phyloP scores from a whole-genome alignment of 2,888 invertebrate genomes.

The Willowsia nigromaculata region DNA sequence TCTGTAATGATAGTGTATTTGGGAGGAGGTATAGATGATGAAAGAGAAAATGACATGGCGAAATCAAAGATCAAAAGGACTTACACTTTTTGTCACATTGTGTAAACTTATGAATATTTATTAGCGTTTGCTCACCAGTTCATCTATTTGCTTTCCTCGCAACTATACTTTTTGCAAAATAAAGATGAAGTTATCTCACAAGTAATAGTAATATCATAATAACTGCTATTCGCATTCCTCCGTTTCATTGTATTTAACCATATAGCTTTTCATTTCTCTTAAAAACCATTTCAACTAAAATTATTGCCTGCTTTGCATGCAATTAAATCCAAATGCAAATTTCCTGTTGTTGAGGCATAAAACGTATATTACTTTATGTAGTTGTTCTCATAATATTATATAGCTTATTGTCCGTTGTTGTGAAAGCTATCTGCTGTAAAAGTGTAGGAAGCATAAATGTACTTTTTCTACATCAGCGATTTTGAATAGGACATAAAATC shows the following conservation, averaged over 20 bases:
- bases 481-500: neutral
- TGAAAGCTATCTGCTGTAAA: constrained; percentile 2
- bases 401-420: neutral
- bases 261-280: neutral
- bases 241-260: neutral
- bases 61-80: constrained; percentile 73
- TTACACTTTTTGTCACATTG: constrained; percentile 54
- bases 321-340: neutral
- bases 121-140: constrained; percentile 23
- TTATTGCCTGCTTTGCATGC: neutral
- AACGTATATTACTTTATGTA: neutral
- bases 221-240: neutral
- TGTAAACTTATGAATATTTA: constrained; percentile 73
- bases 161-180: neutral
- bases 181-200: neutral
- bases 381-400: neutral
- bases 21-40: constrained; percentile 13
- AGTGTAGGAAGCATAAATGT: neutral
- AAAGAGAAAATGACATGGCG: constrained; percentile 70
- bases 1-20: constrained; percentile 2
- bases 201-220: neutral
- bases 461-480: neutral
- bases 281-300: neutral
- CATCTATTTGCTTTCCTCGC: neutral
- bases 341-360: neutral